A percentile compares a stretch with the other conserved stretches of the same genome.
phyloP scores from a whole-genome alignment of 2,113 vertebrate species.

The Apteryx owenii region DNA sequence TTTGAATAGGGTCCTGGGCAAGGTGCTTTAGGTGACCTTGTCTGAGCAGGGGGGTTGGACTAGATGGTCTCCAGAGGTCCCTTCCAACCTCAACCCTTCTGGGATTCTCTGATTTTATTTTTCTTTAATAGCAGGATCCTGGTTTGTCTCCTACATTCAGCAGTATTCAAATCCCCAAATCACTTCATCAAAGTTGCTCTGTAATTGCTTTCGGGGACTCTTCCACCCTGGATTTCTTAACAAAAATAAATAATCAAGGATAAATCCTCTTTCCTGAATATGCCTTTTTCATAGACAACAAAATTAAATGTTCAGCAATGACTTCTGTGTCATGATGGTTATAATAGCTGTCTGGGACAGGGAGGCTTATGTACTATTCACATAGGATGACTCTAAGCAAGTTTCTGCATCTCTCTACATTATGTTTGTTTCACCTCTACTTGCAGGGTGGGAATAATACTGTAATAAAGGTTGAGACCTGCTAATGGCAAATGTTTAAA shows the following conservation, averaged over 20 bases:
- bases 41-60: too few relatives aligned
- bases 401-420: not conserved
- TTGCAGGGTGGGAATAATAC: not conserved
- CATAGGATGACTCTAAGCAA: not conserved
- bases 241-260: not conserved
- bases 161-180: not conserved
- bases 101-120: not conserved
- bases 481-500: not conserved
- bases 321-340: not conserved
- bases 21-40: too few relatives aligned
- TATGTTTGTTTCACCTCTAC: not conserved
- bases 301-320: not conserved
- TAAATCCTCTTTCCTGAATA: not conserved
- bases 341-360: not conserved
- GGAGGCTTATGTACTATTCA: accelerated
- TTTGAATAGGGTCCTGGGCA: too few relatives aligned
- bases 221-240: not conserved
- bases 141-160: not conserved
- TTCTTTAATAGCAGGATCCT: not conserved
- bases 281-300: not conserved
- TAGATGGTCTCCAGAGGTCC: too few relatives aligned
- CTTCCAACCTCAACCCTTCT: too few relatives aligned
- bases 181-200: not conserved
- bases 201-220: not conserved
- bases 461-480: not conserved